A percentile compares a stretch with the other conserved stretches of the same genome.
phyloP scores from a whole-genome alignment of 1,140 invertebrate species.

The Gonatopus flavifemur region DNA sequence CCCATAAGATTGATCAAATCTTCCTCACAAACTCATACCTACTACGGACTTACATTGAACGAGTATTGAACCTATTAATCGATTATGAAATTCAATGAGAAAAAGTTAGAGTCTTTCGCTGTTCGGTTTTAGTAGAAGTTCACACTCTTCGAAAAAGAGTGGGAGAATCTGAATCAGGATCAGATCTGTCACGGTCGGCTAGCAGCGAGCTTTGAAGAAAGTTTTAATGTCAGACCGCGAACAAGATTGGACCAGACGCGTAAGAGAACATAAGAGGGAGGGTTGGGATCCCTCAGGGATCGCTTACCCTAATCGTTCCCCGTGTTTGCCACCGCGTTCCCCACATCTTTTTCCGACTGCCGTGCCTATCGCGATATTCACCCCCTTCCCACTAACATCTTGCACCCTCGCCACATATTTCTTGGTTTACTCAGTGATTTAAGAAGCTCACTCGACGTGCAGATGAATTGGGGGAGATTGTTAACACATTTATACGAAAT shows the following conservation, averaged over 20 bases:
- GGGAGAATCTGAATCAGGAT: conserved; percentile 14
- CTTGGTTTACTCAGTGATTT: conserved; percentile 14
- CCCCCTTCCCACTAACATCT: no score
- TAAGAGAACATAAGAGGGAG: conserved; percentile 9
- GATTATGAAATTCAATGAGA: no score
- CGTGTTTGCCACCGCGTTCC: conserved; percentile 17
- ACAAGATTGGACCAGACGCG: conserved; percentile 29
- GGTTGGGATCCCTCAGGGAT: conserved; percentile 27
- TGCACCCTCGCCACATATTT: conserved; percentile 7
- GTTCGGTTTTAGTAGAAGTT: no score
- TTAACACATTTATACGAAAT: no score
- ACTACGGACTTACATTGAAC: no score
- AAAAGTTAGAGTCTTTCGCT: no score
- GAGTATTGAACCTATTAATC: no score
- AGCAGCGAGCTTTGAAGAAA: conserved; percentile 16
- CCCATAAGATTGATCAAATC: no score
- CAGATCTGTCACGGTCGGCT: not conserved
- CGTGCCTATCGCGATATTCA: no score
- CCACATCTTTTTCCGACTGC: not conserved
- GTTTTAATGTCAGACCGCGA: conserved; percentile 40
- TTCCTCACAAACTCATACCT: no score
- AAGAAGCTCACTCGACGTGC: conserved; percentile 1
- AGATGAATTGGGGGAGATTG: no score
- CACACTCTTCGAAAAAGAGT: no score
- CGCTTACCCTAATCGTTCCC: conserved; percentile 36